Evolutionary conservation across 2,888 invertebrate genomes (phyloP).

Genomic region (Druceiella hillmani): DNA sequence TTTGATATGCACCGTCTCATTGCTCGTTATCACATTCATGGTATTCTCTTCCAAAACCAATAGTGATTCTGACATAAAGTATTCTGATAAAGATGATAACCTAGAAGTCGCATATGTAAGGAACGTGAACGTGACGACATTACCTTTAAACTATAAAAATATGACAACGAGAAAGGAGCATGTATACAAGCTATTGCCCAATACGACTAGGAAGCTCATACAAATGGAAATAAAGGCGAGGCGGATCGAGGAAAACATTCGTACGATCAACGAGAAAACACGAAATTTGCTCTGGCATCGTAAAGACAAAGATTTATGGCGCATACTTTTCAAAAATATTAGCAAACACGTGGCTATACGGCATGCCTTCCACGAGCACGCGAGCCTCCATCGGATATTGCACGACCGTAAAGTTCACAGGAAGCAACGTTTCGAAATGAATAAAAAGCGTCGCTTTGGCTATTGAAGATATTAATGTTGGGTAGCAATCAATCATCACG

Average conservation of each 20-base stretch:
- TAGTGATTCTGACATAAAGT: no score
- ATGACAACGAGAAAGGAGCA: slow-evolving; percentile 48
- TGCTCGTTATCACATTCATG: no score
- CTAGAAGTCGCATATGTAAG: no score
- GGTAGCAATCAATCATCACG: no score
- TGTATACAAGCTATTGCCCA: slow-evolving; percentile 50
- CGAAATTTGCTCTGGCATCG: slow-evolving; percentile 53
- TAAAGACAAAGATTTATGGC: slow-evolving; percentile 51
- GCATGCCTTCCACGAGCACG: slow-evolving; percentile 48
- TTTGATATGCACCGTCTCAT: no score
- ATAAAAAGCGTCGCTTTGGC: no score
- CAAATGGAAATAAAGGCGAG: slow-evolving; percentile 55
- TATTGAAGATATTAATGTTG: no score
- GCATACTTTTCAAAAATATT: slow-evolving; percentile 50
- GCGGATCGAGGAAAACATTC: slow-evolving; percentile 53
- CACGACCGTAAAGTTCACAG: slow-evolving; percentile 36
- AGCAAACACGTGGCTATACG: slow-evolving; percentile 49
- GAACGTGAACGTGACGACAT: no score
- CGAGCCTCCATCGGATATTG: slow-evolving; percentile 45
- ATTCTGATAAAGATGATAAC: no score
- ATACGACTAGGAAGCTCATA: slow-evolving; percentile 52
- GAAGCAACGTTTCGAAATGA: no score
- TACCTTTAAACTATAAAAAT: no score
- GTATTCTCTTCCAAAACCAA: no score
- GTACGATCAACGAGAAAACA: slow-evolving; percentile 52